Base-by-base conservation (phyloP, 2,888 invertebrate genomes). In the Erebia ligea region DNA sequence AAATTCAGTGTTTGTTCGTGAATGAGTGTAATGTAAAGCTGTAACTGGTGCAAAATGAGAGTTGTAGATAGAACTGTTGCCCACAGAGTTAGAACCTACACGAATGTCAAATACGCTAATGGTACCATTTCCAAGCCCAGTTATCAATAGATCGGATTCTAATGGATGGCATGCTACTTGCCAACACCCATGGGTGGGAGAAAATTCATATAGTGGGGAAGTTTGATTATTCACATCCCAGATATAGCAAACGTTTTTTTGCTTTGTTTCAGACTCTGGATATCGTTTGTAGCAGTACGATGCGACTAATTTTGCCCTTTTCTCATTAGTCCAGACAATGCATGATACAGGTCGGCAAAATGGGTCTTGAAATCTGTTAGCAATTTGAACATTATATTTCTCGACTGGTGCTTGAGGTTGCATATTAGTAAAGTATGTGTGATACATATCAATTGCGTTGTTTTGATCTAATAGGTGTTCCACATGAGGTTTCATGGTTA, bases 391-490 rank as follows among this genome's bases (percentile, higher is more conserved):
- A 71, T 87, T 91, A 73, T 94, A 94, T 71, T 94, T 93, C 81
- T 95, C 95, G 6, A 94, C 91, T 15, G 95, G 88, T 10, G 92
- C 87, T 64, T 87, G 88, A 1, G 88, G 80, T 25, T 92, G 88
- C 75, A 95, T 88, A 69, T 94, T 94, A 52, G 87, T 83, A 82
- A 96, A 97, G 81, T 96, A 97, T 70, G 96, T 94, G 85, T 97
- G 94, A 83, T 97, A 97, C 84, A 97, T 96, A 84, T 97, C 96
- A 62, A 97, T 94, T 0, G 96, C 96, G 82, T 96, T 97, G 84
- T 98, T 97, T 87, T 97, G 97, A 76, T 95, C 87, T 68, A 97
- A 94, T 76, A 94, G 95, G 80, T 96, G 95, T 79, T 95, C 94
- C 89, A 96, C 94, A 10, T 93, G 85, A 56, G 94, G 91, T 56